Evolutionary conservation across 92 coral and sea anemone genomes (phyloP), one percentile per base, ranked within the genome.

Genomic region (Porites cylindrica): DNA sequence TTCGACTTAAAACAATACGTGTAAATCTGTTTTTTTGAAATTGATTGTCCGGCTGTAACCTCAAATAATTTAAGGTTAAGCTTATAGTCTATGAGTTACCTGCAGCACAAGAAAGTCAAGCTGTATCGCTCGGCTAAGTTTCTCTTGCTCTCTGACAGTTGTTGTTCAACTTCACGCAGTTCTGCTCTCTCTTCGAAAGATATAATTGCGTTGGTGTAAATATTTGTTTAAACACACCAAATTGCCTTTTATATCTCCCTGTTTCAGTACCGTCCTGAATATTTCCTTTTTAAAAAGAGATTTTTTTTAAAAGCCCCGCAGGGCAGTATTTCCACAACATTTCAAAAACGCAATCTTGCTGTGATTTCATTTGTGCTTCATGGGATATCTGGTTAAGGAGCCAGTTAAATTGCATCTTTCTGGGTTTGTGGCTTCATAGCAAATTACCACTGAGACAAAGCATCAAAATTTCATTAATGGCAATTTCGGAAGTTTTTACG

Each of bases 401-500:
- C 80, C 87, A 83, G 72, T 83, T 5, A 83, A 65, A 52, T 51
- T 63, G 64, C 11, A 26, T 38, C 69, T 58, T 52, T 38, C 47
- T 54, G 50, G 4, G 9, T 59, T 53, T 83, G 63, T 75, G 72
- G 80, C 64, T 83, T 43, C 51, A 51, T 75, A 80, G 18, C 65
- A 62, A 83, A 62, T 83, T 74, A 52, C 24, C 43, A 21, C 7
- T 8, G 62, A 52, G 47, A 14, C 81, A 21, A n/a, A 32, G 29
- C 64, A 75, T 74, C 72, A 73, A 50, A 19, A 8, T 83, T 43
- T 63, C 50, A 72, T 83, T 74, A 83, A 58, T 73, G 68, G 26
- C 29, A 10, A 16, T 21, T 59, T 32, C 62, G 50, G 29, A 61
- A 52, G 21, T 47, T 73, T 62, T 73, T 18, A 7, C 11, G 17